A percentile compares a stretch with the other conserved stretches of the same genome.
Evolutionary conservation across 2,113 vertebrate genomes (phyloP).

Genomic region (Paradoxurus hermaphroditus): DNA sequence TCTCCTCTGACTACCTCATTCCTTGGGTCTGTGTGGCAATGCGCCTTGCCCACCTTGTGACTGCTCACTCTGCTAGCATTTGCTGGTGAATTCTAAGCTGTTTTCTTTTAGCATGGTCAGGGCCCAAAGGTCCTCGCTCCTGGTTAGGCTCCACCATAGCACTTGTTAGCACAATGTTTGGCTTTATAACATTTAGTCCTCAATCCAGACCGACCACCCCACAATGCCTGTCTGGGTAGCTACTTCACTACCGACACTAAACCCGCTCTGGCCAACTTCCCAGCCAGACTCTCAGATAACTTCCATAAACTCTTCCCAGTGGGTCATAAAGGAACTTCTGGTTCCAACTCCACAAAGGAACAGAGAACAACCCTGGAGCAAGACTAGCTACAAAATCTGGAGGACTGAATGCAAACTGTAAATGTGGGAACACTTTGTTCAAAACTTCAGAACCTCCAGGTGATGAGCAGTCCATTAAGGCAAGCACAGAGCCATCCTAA

Average conservation of each 20-base stretch:
- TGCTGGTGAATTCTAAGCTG: background rate
- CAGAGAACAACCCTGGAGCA: background rate
- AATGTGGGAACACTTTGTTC: background rate
- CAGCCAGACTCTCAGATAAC: background rate
- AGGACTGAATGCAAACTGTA: background rate
- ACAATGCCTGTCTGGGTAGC: background rate
- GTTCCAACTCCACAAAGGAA: background rate
- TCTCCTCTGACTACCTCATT: background rate
- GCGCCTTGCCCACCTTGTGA: background rate
- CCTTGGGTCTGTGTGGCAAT: background rate
- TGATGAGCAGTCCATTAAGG: background rate
- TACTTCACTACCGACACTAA: background rate
- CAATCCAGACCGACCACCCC: background rate
- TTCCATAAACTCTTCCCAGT: background rate
- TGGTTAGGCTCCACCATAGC: background rate
- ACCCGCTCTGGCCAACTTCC: background rate
- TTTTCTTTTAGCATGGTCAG: background rate
- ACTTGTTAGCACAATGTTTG: conserved; percentile 29
- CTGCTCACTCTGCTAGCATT: background rate
- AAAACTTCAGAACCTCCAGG: conserved; percentile 36
- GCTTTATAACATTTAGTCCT: conserved; percentile 28
- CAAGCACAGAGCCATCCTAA: background rate
- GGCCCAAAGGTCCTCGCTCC: background rate
- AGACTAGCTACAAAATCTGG: background rate
- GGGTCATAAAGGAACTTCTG: background rate